Conservation (phyloP, 2,113 vertebrate genomes). For the Eurystomus gularis region DNA sequence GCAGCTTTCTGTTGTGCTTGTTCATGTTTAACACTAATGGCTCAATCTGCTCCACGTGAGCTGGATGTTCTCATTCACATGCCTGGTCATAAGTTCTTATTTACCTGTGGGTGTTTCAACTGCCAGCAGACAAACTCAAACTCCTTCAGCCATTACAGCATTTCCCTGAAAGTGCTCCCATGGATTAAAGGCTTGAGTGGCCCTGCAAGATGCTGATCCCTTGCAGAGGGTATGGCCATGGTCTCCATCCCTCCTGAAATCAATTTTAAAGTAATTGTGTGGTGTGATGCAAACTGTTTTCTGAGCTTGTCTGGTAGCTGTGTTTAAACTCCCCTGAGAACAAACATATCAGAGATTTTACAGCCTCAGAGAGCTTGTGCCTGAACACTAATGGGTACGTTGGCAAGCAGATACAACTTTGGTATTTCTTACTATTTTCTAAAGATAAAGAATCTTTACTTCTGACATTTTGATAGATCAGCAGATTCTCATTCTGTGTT, state of each 20-base stretch:
- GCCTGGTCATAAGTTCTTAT: not conserved
- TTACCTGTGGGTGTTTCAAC: not conserved
- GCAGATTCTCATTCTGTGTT: not conserved
- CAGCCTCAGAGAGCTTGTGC: conserved; percentile 2
- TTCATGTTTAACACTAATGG: not conserved
- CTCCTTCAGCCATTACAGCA: not conserved
- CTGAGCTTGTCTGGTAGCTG: not conserved
- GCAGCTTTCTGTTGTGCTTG: not conserved
- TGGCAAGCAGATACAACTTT: conserved; percentile 45
- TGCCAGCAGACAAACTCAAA: not conserved
- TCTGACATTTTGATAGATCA: conserved; percentile 20
- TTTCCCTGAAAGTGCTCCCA: not conserved
- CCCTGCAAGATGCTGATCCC: not conserved
- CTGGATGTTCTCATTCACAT: not conserved
- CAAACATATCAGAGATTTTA: conserved; percentile 29
- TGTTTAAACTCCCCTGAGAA: conserved; percentile 34
- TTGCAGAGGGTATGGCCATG: not conserved
- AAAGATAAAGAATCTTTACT: conserved; percentile 14
- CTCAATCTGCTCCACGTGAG: not conserved
- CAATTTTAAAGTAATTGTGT: not conserved
- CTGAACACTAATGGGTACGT: conserved; percentile 50
- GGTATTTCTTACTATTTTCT: conserved; percentile 34
- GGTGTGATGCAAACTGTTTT: not conserved
- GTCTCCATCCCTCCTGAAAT: not conserved
- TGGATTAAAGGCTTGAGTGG: not conserved